A percentile compares a stretch with the other conserved stretches of the same genome.
Evolutionary conservation across 2,113 vertebrate genomes (phyloP).

Genomic region (Phrynosoma blainvillii): DNA sequence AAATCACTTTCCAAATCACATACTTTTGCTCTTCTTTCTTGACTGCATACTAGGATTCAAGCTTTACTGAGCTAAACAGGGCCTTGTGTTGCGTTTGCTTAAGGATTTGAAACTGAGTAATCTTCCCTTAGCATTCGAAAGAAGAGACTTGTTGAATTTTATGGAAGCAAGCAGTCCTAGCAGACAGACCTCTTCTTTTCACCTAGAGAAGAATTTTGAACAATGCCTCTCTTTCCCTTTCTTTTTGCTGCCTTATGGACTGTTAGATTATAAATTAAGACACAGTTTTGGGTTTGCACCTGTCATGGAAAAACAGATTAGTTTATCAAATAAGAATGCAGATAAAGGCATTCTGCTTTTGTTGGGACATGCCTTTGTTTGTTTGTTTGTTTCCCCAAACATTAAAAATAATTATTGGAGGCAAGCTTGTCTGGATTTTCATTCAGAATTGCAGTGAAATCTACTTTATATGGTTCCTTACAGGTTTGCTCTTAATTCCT

Average conservation of each 20-base stretch:
- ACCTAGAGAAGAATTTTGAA: constrained; percentile 12
- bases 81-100: constrained; percentile 75
- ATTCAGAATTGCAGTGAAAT: constrained; percentile 55
- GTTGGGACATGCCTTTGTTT: constrained; percentile 37
- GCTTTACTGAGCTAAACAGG: constrained; percentile 52
- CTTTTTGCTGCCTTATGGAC: not conserved
- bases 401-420: constrained; percentile 48
- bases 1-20: not conserved
- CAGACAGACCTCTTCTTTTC: constrained; percentile 47
- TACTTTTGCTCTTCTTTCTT: constrained; percentile 31
- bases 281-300: constrained; percentile 39
- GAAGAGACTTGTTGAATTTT: constrained; percentile 61
- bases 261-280: not conserved
- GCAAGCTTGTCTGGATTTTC: constrained; percentile 35
- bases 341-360: not conserved
- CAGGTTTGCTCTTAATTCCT: not conserved
- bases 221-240: not conserved
- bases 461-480: constrained; percentile 40
- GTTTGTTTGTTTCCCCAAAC: constrained; percentile 43
- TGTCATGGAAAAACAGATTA: not conserved
- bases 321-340: constrained; percentile 17
- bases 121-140: constrained; percentile 62
- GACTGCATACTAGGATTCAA: constrained; percentile 28
- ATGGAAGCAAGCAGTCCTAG: constrained; percentile 57
- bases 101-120: constrained; percentile 19